These are phyloP conservation scores for Oophaga pumilio DNA, from an alignment of 2,113 vertebrate genomes.

Conservation along the genomic window DNA sequence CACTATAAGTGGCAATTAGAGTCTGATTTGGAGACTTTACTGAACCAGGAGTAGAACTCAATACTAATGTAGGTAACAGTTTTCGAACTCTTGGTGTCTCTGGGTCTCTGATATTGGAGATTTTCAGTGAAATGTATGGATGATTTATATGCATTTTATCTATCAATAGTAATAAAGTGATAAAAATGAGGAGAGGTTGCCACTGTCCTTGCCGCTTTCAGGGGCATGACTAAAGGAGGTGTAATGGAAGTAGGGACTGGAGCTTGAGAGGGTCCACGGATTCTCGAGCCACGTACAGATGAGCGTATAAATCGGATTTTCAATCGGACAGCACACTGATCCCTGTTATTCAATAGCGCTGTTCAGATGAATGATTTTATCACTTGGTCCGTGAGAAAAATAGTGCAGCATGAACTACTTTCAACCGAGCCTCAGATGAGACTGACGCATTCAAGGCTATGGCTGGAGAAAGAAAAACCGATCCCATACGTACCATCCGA, in stretches of 20 bases:
- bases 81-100: neutral
- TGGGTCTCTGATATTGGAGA: conserved; percentile 19
- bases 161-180: neutral
- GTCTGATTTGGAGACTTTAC: conserved; percentile 27
- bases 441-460: too few relatives aligned
- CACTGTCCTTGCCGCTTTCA: neutral
- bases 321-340: too few relatives aligned
- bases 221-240: neutral
- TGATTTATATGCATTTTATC: neutral
- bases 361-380: too few relatives aligned
- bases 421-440: too few relatives aligned
- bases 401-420: too few relatives aligned
- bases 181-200: neutral
- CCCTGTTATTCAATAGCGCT: too few relatives aligned
- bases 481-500: too few relatives aligned
- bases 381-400: too few relatives aligned
- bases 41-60: conserved; percentile 34
- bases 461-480: too few relatives aligned
- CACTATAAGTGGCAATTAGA: conserved; percentile 9
- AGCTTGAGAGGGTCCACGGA: too few relatives aligned
- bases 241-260: neutral
- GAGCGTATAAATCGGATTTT: too few relatives aligned
- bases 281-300: too few relatives aligned
- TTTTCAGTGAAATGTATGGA: neutral
- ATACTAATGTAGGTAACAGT: conserved; percentile 22